phyloP scores from a whole-genome alignment of 2,797 vertebrate species.

The Silurus lanzhouensis region DNA sequence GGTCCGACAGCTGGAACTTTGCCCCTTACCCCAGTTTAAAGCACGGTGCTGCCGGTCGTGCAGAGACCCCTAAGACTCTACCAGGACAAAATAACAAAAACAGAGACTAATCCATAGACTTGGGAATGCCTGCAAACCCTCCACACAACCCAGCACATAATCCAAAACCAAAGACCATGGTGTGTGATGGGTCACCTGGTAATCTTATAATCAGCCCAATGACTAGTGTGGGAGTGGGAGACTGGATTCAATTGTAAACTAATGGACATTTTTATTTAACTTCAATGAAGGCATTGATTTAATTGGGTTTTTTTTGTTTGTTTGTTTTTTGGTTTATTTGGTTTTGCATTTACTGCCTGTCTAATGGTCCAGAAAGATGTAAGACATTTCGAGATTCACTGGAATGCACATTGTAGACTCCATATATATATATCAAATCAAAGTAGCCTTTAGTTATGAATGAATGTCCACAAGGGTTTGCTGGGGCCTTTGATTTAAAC shows the following conservation, averaged over 20 bases:
- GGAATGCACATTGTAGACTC: slow-evolving; percentile 39
- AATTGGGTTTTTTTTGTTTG: slow-evolving; percentile 15
- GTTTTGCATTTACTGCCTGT: slow-evolving; percentile 46
- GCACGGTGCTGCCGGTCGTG: slow-evolving; percentile 93
- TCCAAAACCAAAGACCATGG: slow-evolving; percentile 19
- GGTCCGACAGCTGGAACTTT: slow-evolving; percentile 91
- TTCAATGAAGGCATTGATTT: slow-evolving; percentile 64
- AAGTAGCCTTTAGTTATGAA: slow-evolving; percentile 5
- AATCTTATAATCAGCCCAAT: slow-evolving; percentile 24
- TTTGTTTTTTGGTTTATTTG: slow-evolving; percentile 35
- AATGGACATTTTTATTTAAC: slow-evolving; percentile 50
- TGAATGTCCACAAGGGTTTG: slow-evolving; percentile 7
- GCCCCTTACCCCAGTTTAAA: slow-evolving; percentile 89
- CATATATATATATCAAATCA: slow-evolving; percentile 9
- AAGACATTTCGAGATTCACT: slow-evolving; percentile 54
- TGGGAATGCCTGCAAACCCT: slow-evolving; percentile 32
- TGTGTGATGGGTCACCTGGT: slow-evolving; percentile 27
- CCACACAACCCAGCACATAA: slow-evolving; percentile 47
- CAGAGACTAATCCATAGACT: slow-evolving; percentile 43
- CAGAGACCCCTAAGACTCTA: slow-evolving; percentile 78
- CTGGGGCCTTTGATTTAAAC: not conserved
- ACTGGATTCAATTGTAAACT: slow-evolving; percentile 37
- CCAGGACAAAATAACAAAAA: slow-evolving; percentile 34
- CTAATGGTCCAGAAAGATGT: slow-evolving; percentile 40
- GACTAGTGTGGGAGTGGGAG: slow-evolving; percentile 17